Evolutionary conservation across 2,797 vertebrate genomes (phyloP).

Genomic region (Calcarius lapponicus): DNA sequence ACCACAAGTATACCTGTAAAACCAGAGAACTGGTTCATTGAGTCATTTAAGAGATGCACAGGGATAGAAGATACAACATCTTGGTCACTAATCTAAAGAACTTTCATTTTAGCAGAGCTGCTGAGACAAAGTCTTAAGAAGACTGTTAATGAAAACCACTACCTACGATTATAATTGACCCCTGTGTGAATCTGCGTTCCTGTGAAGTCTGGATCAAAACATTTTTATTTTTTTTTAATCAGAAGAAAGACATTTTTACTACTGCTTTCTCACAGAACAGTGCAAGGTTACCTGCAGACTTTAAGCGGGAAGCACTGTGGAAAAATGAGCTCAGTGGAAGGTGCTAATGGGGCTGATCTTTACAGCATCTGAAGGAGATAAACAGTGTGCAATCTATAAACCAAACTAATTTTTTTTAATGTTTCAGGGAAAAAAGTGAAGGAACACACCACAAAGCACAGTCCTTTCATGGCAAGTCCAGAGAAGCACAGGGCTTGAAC

Average conservation of each 20-base stretch:
- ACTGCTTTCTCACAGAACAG: background rate
- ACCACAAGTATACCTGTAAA: rapidly evolving
- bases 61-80: background rate
- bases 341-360: background rate
- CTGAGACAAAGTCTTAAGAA: background rate
- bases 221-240: background rate
- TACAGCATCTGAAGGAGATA: background rate
- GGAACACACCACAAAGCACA: background rate
- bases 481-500: background rate
- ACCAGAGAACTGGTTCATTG: background rate
- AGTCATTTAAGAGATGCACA: rapidly evolving
- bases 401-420: background rate
- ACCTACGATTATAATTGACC: background rate
- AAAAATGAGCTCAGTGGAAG: background rate
- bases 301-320: background rate
- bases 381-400: background rate
- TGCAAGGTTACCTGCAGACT: background rate
- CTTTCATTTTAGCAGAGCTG: background rate
- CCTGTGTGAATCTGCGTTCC: background rate
- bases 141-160: background rate
- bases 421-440: background rate
- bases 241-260: background rate
- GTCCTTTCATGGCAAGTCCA: background rate
- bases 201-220: background rate
- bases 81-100: background rate